Evolutionary conservation across 2,888 invertebrate species (phyloP), one percentile per base, ranked within the genome.

Genomic region (Dolichopus griseipennis): DNA sequence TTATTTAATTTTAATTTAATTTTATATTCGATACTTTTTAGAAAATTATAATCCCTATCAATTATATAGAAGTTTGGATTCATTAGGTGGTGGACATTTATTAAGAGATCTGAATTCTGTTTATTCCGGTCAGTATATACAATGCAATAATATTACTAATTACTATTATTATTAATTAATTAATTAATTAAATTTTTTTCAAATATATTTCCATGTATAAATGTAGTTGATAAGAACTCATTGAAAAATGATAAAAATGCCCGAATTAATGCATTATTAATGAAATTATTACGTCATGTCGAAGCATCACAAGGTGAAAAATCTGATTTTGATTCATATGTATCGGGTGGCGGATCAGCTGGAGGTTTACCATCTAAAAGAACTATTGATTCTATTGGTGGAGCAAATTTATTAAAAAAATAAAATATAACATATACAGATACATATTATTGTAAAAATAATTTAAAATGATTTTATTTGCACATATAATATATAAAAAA

Each of bases 371-470:
- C 52, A 18, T 1, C 15, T 12, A 66, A 69, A 37, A 63, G 71
- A 27, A 68, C 71, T 22, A 65, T 71, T 15, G 72, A 72, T 66
- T 68, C 70, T 6, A 70, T 73, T 37, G 73, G 73, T 21, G 73
- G 73, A 21, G 73, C 72, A 33, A 68, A 72, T 67, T 67, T 72
- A 65, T 33, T 73, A 10, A 72, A 72, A 68, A 66, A 63, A 63
- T 63, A 63, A 63, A 15, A 37, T 37, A 7, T 37, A 37, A 6
- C 18, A 52, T n/a, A 2, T n/a, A 52, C 1, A 52, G 9, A 52
- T 15, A 18, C 2, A 52, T n/a, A n/a, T n/a, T n/a, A n/a, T n/a
- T n/a, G n/a, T n/a, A 18, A 52, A 52, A 18, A 18, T 52, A 52
- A 12, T 12, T 41, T 41, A n/a, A n/a, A n/a, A n/a, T n/a, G n/a